Conservation (phyloP, 2,888 invertebrate genomes). For the Eupithecia abbreviata region DNA sequence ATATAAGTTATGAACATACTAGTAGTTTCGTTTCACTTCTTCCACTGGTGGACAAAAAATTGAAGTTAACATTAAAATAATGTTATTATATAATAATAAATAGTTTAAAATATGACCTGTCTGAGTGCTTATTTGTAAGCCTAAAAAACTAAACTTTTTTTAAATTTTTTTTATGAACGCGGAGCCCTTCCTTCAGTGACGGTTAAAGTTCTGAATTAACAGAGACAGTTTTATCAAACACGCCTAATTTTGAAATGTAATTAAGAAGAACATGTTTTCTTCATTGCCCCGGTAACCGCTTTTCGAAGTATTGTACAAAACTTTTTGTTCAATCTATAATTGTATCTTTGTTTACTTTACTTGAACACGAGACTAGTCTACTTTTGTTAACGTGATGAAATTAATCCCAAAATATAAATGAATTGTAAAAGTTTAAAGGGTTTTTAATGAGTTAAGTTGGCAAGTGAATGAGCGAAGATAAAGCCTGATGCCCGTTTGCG, state of each 20-base stretch:
- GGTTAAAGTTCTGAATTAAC: neutral
- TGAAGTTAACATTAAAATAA: too few relatives aligned
- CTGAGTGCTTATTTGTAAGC: too few relatives aligned
- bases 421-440: slow-evolving; percentile 20
- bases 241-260: neutral
- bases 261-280: neutral
- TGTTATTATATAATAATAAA: too few relatives aligned
- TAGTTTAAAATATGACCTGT: too few relatives aligned
- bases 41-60: too few relatives aligned
- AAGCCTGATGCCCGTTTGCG: slow-evolving; percentile 12
- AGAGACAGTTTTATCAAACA: neutral
- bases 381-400: slow-evolving; percentile 19
- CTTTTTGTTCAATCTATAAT: slow-evolving; percentile 40
- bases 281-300: neutral
- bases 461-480: slow-evolving; percentile 22
- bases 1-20: too few relatives aligned
- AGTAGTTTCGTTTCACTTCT: too few relatives aligned
- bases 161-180: too few relatives aligned
- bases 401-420: slow-evolving; percentile 28
- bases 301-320: slow-evolving; percentile 16
- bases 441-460: slow-evolving; percentile 27
- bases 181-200: neutral
- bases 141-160: too few relatives aligned
- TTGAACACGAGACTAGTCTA: slow-evolving; percentile 34
- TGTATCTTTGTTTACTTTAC: slow-evolving; percentile 44